Conservation (phyloP, 2,113 vertebrate genomes). For the Mesitornis unicolor region DNA sequence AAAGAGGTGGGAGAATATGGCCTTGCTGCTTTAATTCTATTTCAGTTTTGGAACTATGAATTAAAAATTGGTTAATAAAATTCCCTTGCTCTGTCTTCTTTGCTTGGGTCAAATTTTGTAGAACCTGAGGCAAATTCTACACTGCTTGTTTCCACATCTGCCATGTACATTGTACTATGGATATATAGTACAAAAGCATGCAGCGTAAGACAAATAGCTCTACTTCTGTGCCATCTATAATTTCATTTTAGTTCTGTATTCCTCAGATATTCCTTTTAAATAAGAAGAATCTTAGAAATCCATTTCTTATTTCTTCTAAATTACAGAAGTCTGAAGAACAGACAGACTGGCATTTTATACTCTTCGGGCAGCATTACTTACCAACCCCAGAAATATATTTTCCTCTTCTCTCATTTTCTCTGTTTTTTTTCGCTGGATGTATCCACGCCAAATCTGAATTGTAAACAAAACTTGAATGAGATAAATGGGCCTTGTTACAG, state of each 20-base stretch:
- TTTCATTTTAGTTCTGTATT: background rate
- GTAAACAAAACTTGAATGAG: constrained; percentile 48
- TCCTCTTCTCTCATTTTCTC: constrained; percentile 75
- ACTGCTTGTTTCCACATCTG: background rate
- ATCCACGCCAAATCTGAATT: constrained; percentile 80
- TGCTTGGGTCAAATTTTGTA: background rate
- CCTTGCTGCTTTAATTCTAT: background rate
- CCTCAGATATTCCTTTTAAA: background rate
- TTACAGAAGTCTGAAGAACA: background rate
- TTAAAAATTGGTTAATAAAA: background rate
- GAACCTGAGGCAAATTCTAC: background rate
- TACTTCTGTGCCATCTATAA: constrained; percentile 1
- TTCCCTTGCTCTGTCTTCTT: background rate
- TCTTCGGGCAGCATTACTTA: constrained; percentile 56
- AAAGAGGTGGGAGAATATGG: background rate
- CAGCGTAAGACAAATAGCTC: background rate
- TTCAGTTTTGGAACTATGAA: background rate
- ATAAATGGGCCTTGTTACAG: constrained; percentile 55
- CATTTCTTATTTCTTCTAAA: background rate
- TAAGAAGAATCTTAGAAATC: background rate
- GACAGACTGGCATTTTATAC: background rate
- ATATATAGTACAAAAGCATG: background rate
- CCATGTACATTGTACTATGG: background rate
- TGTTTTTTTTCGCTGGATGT: constrained; percentile 71
- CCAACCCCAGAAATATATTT: constrained; percentile 87